Percentiles rank a stretch among this genome's conserved stretches.
phyloP scores from a whole-genome alignment of 2,888 invertebrate genomes.

The Brachylomia viminalis region DNA sequence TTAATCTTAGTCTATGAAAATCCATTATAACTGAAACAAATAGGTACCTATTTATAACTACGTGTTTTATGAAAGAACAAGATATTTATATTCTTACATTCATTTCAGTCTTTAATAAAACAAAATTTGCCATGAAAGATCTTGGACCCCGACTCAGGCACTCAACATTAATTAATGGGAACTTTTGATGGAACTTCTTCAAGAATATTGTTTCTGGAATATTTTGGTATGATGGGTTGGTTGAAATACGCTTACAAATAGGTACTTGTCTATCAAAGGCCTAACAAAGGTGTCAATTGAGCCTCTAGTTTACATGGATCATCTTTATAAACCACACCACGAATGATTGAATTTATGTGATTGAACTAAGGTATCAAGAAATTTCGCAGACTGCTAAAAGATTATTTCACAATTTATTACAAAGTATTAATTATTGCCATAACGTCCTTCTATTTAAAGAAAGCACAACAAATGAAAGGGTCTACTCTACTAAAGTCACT shows the following conservation, averaged over 20 bases:
- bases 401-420: neutral
- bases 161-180: neutral
- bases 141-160: neutral
- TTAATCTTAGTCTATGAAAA: slow-evolving; percentile 28
- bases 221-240: neutral
- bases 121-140: neutral
- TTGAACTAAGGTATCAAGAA: too few species aligned
- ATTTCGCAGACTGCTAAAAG: too few species aligned
- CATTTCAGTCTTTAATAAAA: neutral
- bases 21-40: slow-evolving; percentile 26
- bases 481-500: neutral
- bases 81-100: neutral
- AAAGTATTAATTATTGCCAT: neutral
- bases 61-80: slow-evolving; percentile 3
- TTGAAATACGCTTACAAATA: neutral
- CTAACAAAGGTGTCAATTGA: neutral
- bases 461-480: neutral
- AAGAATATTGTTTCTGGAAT: neutral
- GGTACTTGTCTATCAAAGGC: neutral
- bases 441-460: neutral
- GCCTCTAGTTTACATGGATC: too few species aligned
- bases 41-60: slow-evolving; percentile 20
- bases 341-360: too few species aligned
- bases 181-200: slow-evolving; percentile 1
- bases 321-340: too few species aligned